Evolutionary conservation across 2,888 invertebrate genomes (phyloP).

Genomic region (Cantharis flavilabris): DNA sequence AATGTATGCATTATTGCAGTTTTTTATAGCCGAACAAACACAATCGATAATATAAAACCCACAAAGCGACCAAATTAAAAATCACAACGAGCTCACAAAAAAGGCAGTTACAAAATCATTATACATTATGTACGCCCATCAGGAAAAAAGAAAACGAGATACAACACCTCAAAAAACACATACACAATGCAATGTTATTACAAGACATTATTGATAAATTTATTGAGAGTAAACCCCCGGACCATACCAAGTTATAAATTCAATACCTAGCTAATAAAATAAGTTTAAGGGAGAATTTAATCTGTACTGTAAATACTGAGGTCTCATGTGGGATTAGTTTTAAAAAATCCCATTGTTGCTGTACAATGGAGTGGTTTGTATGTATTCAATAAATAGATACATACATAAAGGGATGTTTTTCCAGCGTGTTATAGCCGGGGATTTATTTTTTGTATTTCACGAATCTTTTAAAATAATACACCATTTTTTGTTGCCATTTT

Average conservation of each 20-base stretch:
- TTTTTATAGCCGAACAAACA: background rate
- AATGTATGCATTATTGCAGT: background rate
- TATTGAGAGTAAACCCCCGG: constrained; percentile 9
- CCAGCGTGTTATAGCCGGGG: constrained; percentile 46
- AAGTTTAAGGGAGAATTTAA: constrained; percentile 19
- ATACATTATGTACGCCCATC: constrained; percentile 22
- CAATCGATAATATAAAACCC: background rate
- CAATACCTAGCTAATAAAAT: constrained; percentile 22
- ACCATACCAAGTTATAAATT: constrained; percentile 23
- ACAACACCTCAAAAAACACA: constrained; percentile 25
- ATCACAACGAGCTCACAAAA: background rate
- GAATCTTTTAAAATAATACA: constrained; percentile 32
- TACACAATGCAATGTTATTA: constrained; percentile 17
- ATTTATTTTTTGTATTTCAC: constrained; percentile 27
- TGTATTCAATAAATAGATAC: constrained; percentile 49
- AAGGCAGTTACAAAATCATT: background rate
- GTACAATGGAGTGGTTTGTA: constrained; percentile 42
- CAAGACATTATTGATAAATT: constrained; percentile 20
- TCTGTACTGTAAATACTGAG: constrained; percentile 24
- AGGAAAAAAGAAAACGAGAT: constrained; percentile 7
- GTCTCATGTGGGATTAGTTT: constrained; percentile 30
- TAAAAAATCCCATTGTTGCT: constrained; percentile 29
- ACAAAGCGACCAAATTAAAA: background rate
- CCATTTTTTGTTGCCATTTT: constrained; percentile 21
- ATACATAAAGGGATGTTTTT: constrained; percentile 52